Conservation (phyloP, 2,888 invertebrate species). For the Trachelus troglodyta region DNA sequence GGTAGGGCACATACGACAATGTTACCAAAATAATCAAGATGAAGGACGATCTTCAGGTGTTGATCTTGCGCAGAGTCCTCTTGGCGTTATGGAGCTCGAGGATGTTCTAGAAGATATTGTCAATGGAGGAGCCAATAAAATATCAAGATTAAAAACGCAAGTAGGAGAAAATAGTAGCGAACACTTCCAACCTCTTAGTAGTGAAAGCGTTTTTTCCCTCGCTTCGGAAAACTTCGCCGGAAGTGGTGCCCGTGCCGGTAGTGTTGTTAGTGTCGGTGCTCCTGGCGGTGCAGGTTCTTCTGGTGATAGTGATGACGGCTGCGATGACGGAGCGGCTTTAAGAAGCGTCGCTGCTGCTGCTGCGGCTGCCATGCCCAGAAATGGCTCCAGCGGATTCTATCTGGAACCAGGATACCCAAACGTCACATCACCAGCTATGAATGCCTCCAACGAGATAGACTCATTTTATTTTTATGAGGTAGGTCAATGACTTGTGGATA, state of each 20-base stretch:
- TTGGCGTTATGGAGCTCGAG: not conserved
- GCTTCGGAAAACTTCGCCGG: not conserved
- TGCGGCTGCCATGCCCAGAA: not conserved
- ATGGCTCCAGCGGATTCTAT: conserved; percentile 33
- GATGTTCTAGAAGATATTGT: not conserved
- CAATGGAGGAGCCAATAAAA: not conserved
- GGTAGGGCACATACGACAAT: too few species aligned
- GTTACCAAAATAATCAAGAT: not conserved
- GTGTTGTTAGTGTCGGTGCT: not conserved
- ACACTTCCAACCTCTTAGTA: not conserved
- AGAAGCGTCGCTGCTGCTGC: not conserved
- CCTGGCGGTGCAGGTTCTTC: not conserved
- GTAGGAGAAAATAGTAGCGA: not conserved
- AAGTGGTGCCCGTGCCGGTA: not conserved
- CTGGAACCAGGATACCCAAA: conserved; percentile 38
- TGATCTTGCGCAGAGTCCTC: not conserved
- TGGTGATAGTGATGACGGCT: not conserved
- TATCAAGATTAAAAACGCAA: not conserved
- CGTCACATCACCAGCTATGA: conserved; percentile 35
- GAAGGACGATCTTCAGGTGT: not conserved
- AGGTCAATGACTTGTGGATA: conserved; percentile 26
- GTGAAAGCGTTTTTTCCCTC: not conserved
- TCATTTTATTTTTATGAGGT: conserved; percentile 68
- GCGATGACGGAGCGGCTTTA: not conserved
- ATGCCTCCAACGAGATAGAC: conserved; percentile 59